phyloP scores from a whole-genome alignment of 1,140 invertebrate genomes.

The Conopomorpha cramerella region DNA sequence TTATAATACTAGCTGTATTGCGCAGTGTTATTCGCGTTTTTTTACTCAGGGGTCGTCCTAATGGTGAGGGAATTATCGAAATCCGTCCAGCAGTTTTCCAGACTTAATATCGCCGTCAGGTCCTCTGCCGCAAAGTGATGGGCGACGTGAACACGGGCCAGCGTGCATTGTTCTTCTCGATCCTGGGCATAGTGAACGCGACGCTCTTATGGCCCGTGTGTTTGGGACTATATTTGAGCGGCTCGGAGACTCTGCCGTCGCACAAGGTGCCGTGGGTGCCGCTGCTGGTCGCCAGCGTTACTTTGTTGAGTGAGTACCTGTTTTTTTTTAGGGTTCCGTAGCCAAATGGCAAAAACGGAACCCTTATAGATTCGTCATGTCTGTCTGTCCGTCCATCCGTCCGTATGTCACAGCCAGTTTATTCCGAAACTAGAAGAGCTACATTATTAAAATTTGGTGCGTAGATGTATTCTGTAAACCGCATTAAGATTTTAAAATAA shows the following conservation, averaged over 20 bases:
- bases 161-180: conserved; percentile 84
- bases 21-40: too few species aligned
- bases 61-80: too few species aligned
- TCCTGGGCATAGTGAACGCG: conserved; percentile 83
- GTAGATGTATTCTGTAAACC: too few species aligned
- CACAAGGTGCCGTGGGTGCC: conserved; percentile 80
- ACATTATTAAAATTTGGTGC: neutral
- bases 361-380: too few species aligned
- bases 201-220: conserved; percentile 86
- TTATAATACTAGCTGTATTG: too few species aligned
- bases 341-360: too few species aligned
- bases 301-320: conserved; percentile 78
- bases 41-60: too few species aligned
- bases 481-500: too few species aligned
- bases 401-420: too few species aligned
- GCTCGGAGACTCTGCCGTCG: conserved; percentile 79
- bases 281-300: conserved; percentile 74
- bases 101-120: conserved; percentile 68
- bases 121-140: conserved; percentile 88
- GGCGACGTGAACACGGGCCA: conserved; percentile 89
- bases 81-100: too few species aligned
- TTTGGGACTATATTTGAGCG: conserved; percentile 81
- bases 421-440: neutral
- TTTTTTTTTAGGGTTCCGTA: too few species aligned
- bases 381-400: too few species aligned